Percentiles rank a stretch among this genome's conserved stretches.
Evolutionary conservation across 2,797 vertebrate species (phyloP).

Genomic region (Chaunax sp.): DNA sequence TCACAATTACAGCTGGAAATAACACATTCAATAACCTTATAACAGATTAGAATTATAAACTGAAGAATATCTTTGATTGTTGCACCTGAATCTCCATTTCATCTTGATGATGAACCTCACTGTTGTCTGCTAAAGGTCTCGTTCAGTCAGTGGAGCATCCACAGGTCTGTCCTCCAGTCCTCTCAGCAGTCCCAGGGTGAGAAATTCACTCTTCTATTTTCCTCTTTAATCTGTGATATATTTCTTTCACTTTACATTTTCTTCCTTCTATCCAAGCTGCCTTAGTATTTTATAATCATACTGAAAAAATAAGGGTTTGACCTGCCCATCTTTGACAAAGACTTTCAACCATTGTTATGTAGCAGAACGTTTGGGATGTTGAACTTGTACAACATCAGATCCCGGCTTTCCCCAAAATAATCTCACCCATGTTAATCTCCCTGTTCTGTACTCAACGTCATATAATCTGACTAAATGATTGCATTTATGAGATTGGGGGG

Average conservation of each 20-base stretch:
- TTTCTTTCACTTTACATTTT: background rate
- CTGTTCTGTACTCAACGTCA: constrained; percentile 11
- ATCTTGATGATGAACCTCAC: background rate
- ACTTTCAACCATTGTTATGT: no score
- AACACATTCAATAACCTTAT: no score
- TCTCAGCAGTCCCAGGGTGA: constrained; percentile 91
- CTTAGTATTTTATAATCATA: background rate
- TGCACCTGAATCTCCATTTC: background rate
- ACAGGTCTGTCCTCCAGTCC: constrained; percentile 90
- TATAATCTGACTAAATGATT: constrained; percentile 28
- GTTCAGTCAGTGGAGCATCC: constrained; percentile 93
- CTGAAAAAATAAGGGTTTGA: no score
- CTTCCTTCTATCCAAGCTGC: background rate
- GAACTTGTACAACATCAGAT: background rate
- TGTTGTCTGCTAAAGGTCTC: constrained; percentile 82
- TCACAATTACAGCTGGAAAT: background rate
- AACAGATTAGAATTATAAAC: no score
- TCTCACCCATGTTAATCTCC: constrained; percentile 21
- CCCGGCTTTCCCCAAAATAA: constrained; percentile 1
- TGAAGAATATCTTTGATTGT: background rate
- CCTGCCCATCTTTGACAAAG: background rate
- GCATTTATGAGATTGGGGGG: background rate
- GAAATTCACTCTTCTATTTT: constrained; percentile 37
- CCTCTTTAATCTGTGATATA: no score
- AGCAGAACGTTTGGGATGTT: background rate